Evolutionary conservation across 2,113 vertebrate genomes (phyloP).

Genomic region (Tetrao urogallus): DNA sequence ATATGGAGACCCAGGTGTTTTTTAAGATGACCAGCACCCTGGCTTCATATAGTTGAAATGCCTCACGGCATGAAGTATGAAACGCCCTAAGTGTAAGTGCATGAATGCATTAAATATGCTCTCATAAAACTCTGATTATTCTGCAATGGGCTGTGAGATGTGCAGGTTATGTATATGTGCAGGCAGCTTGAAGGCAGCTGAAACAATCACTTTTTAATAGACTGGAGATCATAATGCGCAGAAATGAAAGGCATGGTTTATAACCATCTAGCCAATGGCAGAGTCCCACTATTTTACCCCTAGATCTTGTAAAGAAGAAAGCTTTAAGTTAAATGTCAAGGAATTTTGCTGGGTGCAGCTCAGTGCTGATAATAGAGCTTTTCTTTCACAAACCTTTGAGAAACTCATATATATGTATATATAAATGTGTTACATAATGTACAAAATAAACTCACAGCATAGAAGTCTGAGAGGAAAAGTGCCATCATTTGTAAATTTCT

Average conservation of each 20-base stretch:
- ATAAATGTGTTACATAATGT: not conserved
- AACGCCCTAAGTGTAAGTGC: not conserved
- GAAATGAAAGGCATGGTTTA: not conserved
- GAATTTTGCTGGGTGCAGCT: not conserved
- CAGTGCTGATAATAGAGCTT: not conserved
- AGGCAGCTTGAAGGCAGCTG: not conserved
- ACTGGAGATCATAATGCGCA: not conserved
- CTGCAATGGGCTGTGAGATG: not conserved
- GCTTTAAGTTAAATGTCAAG: not conserved
- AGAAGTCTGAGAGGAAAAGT: not conserved
- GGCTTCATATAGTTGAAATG: not conserved
- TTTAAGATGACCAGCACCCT: not conserved
- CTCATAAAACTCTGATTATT: constrained; percentile 5
- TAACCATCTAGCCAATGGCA: not conserved
- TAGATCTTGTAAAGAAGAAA: not conserved
- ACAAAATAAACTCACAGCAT: not conserved
- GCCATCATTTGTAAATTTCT: not conserved
- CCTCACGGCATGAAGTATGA: not conserved
- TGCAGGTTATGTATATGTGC: not conserved
- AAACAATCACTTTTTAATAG: not conserved
- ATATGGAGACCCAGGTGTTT: not conserved
- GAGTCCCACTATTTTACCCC: not conserved
- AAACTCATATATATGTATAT: not conserved
- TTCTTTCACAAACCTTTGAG: not conserved
- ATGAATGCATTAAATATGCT: not conserved